A percentile compares a stretch with the other conserved stretches of the same genome.
phyloP scores from a whole-genome alignment of 2,113 vertebrate genomes.

The Gavia stellata region DNA sequence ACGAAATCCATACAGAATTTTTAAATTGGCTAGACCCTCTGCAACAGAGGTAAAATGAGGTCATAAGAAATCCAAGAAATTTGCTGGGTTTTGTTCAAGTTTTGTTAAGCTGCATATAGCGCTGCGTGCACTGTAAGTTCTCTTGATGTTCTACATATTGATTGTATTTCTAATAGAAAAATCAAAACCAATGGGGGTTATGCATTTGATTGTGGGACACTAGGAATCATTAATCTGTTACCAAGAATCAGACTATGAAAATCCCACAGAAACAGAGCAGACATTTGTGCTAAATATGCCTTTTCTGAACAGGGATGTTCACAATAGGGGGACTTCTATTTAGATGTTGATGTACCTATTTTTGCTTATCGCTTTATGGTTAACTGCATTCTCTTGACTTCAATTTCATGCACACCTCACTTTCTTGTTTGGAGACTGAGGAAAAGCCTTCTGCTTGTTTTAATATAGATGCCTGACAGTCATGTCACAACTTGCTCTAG shows the following conservation, averaged over 20 bases:
- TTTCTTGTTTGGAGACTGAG: background rate
- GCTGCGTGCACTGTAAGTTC: background rate
- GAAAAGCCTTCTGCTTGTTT: background rate
- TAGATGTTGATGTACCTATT: background rate
- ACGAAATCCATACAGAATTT: background rate
- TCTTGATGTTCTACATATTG: background rate
- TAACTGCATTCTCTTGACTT: background rate
- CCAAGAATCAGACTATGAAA: background rate
- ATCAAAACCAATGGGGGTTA: background rate
- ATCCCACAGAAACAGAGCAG: background rate
- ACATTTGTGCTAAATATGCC: background rate
- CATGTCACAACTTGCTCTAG: background rate
- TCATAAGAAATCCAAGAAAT: background rate
- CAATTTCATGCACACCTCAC: fast-evolving
- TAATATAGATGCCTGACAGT: background rate
- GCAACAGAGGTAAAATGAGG: background rate
- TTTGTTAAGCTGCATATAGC: background rate
- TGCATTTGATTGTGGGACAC: background rate
- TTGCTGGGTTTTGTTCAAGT: background rate
- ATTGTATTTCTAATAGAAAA: background rate
- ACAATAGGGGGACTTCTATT: background rate
- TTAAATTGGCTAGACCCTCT: background rate
- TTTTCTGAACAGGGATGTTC: background rate
- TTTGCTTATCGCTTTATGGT: background rate
- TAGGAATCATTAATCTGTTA: background rate